Evolutionary conservation across 1,140 invertebrate genomes (phyloP), one percentile per base, ranked within the genome.

Genomic region (Hycleus cichorii): DNA sequence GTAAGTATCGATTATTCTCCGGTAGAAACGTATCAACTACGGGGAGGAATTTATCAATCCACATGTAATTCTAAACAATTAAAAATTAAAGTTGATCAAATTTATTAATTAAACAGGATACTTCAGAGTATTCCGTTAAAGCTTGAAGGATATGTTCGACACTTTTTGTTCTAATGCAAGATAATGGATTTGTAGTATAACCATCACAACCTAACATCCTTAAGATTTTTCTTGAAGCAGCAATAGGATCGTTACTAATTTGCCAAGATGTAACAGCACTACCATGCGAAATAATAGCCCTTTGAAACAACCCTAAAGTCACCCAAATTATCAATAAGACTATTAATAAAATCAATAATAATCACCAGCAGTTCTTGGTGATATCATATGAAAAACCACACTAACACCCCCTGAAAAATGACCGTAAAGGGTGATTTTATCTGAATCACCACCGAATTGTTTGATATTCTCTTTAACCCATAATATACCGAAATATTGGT

Each of bases 391-490:
- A 59, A 81, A 74, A 12, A 80, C 68, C 3, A 82, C 77, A 64
- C 79, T 80, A n/a, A 80, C 78, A 18, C 82, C 83, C 1, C 83
- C 84, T 4, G 82, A 78, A 0, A 79, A 80, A 71, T 89, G 83
- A 2, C 89, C 88, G 49, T 87, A 75, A 2, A 91, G 67, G 0
- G 89, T 90, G 0, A 91, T 76, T 38, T 79, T 74, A 9, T 78
- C 73, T 0, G 81, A 76, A 74, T 90, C 84, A 4, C 88, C 89
- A 2, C 88, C 87, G 66, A 91, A 90, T 11, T 78, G 74, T 11
- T 73, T 73, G 42, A 89, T 86, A 71, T 91, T 88, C 51, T 83
- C 77, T 48, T 81, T 74, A 2, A 89, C 74, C 88, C 89, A 92
- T 11, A 83, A 64, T 10, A 92, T 65, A 1, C 85, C 86, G 51